Evolutionary conservation across 1,140 invertebrate species (phyloP).

Genomic region (Ceratina japonica): DNA sequence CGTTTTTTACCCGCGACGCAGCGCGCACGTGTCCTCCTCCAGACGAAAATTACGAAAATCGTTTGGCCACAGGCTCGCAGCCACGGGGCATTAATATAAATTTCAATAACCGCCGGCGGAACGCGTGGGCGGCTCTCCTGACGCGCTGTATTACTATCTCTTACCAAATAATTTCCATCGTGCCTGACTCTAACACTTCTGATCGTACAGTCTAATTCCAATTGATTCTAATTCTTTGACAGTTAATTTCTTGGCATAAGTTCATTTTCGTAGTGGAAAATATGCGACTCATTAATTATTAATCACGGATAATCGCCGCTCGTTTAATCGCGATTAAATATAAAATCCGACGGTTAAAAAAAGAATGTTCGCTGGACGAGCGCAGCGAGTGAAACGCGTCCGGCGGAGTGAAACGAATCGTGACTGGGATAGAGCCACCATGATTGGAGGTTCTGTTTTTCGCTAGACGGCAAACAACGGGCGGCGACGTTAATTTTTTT

Average conservation of each 20-base stretch:
- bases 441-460: not conserved
- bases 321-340: too few relatives aligned
- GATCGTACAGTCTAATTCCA: not conserved
- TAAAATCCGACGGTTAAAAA: too few relatives aligned
- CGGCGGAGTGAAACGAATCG: not conserved
- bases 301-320: too few relatives aligned
- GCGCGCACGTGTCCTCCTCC: conserved; percentile 42
- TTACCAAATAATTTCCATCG: too few relatives aligned
- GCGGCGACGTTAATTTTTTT: conserved; percentile 29
- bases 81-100: conserved; percentile 66
- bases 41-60: conserved; percentile 50
- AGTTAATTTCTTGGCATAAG: too few relatives aligned
- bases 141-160: not conserved
- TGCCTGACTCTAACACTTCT: too few relatives aligned
- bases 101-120: conserved; percentile 61
- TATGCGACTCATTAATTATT: too few relatives aligned
- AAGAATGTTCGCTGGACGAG: not conserved
- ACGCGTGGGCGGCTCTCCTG: not conserved
- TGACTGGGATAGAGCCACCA: not conserved
- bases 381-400: not conserved
- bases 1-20: conserved; percentile 2
- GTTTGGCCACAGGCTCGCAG: conserved; percentile 41
- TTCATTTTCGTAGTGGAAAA: too few relatives aligned
- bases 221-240: too few relatives aligned
- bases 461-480: not conserved